A percentile compares a stretch with the other conserved stretches of the same genome.
These are phyloP conservation scores for Acleris holmiana DNA, from an alignment of 2,888 invertebrate species.

Conservation along the genomic window DNA sequence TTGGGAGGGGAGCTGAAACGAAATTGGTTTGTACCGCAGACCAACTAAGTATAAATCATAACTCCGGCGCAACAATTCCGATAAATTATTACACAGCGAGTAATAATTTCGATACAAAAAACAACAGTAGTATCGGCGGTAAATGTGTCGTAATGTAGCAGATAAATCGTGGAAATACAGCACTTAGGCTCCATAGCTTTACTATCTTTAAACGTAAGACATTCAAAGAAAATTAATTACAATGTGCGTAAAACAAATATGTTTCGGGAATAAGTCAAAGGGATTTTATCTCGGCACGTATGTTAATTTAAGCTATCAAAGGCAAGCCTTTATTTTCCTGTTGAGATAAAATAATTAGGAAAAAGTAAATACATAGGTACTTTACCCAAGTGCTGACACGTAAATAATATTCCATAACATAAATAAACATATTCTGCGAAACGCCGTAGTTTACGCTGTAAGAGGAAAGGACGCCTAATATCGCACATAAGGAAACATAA, in stretches of 20 bases:
- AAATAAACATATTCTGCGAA: slow-evolving; percentile 5
- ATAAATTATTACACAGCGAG: slow-evolving; percentile 59
- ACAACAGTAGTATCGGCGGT: slow-evolving; percentile 41
- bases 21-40: slow-evolving; percentile 54
- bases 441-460: slow-evolving; percentile 12
- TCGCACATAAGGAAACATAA: slow-evolving; percentile 53
- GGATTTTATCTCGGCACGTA: too few species aligned
- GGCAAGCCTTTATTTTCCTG: too few species aligned
- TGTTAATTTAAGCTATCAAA: too few species aligned
- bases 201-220: slow-evolving; percentile 6
- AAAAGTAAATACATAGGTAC: background rate
- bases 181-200: slow-evolving; percentile 7
- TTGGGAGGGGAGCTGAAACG: slow-evolving; percentile 44
- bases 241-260: too few species aligned
- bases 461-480: slow-evolving; percentile 44
- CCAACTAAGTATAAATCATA: slow-evolving; percentile 61
- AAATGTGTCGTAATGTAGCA: slow-evolving; percentile 42
- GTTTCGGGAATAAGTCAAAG: too few species aligned
- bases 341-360: too few species aligned
- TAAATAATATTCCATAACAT: background rate
- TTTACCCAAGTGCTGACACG: background rate
- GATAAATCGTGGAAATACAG: slow-evolving; percentile 24
- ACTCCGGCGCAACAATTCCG: slow-evolving; percentile 57
- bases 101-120: slow-evolving; percentile 56
- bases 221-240: background rate